Percentiles rank a stretch among this genome's conserved stretches.
Conservation (phyloP, 1,140 invertebrate genomes). For the Stegodyphus dumicola region DNA sequence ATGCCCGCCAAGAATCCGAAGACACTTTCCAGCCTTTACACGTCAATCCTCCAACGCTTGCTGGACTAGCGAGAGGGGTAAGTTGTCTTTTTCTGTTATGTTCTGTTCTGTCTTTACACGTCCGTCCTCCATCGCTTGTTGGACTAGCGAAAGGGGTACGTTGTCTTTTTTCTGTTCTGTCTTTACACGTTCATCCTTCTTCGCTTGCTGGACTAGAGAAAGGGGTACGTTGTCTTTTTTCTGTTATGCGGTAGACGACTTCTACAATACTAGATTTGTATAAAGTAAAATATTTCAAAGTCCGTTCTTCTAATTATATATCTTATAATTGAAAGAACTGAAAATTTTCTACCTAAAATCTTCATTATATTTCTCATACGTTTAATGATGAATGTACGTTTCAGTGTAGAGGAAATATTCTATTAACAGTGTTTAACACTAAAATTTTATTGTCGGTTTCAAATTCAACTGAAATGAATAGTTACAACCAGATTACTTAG, state of each 20-base stretch:
- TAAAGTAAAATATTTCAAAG: background rate
- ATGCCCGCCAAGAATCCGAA: slow-evolving; percentile 94
- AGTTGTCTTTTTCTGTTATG: slow-evolving; percentile 69
- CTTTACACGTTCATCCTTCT: slow-evolving; percentile 93
- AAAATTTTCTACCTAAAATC: background rate
- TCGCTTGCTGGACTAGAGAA: slow-evolving; percentile 90
- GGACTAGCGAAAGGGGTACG: slow-evolving; percentile 95
- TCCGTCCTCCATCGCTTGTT: slow-evolving; percentile 90
- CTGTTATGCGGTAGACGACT: background rate
- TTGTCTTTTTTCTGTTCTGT: slow-evolving; percentile 91
- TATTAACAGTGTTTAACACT: too few relatives aligned
- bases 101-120: slow-evolving; percentile 95
- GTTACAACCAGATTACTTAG: too few relatives aligned
- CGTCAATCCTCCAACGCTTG: slow-evolving; percentile 90
- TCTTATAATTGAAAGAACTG: background rate
- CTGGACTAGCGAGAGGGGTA: slow-evolving; percentile 93
- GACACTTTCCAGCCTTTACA: slow-evolving; percentile 95
- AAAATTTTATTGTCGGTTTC: too few relatives aligned
- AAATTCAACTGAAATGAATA: too few relatives aligned
- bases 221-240: too few relatives aligned
- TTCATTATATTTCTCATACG: too few relatives aligned
- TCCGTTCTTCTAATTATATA: background rate
- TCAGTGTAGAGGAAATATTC: too few relatives aligned
- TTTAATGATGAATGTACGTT: too few relatives aligned
- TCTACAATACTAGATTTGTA: background rate